Evolutionary conservation across 2,888 invertebrate genomes (phyloP).

Genomic region (Seira ritae): DNA sequence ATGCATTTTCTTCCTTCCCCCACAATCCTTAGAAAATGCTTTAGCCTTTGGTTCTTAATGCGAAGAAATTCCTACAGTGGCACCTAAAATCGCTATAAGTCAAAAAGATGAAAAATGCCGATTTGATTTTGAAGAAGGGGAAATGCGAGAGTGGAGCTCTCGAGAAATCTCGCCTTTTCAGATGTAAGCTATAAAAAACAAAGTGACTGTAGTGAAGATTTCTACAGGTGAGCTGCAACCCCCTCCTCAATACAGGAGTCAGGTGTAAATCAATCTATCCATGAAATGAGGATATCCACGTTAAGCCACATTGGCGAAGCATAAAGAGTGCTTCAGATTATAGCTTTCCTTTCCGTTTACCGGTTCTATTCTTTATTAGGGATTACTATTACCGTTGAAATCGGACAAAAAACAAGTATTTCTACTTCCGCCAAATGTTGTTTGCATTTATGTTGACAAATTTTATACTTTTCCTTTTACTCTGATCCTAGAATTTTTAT

Average conservation of each 20-base stretch:
- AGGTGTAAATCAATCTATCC: constrained; percentile 61
- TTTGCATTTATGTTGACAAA: constrained; percentile 8
- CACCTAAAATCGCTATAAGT: constrained; percentile 48
- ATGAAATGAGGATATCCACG: constrained; percentile 48
- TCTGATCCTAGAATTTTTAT: no score
- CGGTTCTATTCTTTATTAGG: no score
- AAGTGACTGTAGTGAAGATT: constrained; percentile 30
- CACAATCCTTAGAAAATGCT: background rate
- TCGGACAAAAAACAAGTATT: no score
- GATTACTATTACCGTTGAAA: no score
- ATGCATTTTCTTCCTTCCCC: constrained; percentile 27
- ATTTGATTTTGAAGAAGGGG: background rate
- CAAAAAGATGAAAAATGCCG: constrained; percentile 57
- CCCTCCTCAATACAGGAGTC: constrained; percentile 43
- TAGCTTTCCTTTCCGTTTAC: constrained; percentile 27
- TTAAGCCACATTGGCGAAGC: no score
- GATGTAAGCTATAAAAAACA: background rate
- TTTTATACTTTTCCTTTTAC: no score
- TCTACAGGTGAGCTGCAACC: constrained; percentile 41
- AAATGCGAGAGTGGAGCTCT: background rate
- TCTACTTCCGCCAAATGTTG: background rate
- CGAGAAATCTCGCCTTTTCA: background rate
- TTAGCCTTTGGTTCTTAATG: constrained; percentile 10
- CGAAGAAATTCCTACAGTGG: constrained; percentile 45
- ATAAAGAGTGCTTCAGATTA: no score